Conservation (phyloP, 1,140 invertebrate species). For the Ylistrum balloti region DNA sequence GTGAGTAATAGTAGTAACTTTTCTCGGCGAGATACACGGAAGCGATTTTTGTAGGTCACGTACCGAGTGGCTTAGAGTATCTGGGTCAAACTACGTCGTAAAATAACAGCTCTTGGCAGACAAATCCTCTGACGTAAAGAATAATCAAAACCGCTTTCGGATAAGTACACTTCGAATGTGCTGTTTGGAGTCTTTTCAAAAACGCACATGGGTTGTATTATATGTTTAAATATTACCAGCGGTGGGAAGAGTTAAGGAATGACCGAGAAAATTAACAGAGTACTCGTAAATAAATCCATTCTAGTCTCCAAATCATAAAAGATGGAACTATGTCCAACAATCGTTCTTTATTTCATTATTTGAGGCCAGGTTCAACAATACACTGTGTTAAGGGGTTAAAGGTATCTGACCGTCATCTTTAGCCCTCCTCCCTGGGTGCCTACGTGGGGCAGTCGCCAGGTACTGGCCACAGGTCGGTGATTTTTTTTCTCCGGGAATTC, state of each 20-base stretch:
- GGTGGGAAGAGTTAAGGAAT: background rate
- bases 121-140: background rate
- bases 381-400: too few relatives aligned
- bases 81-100: background rate
- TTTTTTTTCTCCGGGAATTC: too few relatives aligned
- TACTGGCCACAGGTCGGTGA: too few relatives aligned
- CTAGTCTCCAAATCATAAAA: background rate
- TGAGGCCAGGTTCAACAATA: too few relatives aligned
- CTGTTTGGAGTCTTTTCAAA: background rate
- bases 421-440: too few relatives aligned
- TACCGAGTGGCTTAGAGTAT: background rate
- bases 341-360: too few relatives aligned
- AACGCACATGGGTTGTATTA: background rate
- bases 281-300: background rate
- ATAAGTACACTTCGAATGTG: background rate
- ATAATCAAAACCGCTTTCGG: constrained; percentile 25
- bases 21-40: background rate
- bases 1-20: background rate
- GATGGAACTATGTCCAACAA: background rate
- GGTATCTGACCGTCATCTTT: too few relatives aligned
- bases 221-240: background rate
- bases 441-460: too few relatives aligned
- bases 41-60: background rate
- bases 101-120: constrained; percentile 18
- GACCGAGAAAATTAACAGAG: background rate